Percentiles rank a stretch among this genome's conserved stretches.
Conservation (phyloP, 2,888 invertebrate genomes). For the Diadegma fenestrale region DNA sequence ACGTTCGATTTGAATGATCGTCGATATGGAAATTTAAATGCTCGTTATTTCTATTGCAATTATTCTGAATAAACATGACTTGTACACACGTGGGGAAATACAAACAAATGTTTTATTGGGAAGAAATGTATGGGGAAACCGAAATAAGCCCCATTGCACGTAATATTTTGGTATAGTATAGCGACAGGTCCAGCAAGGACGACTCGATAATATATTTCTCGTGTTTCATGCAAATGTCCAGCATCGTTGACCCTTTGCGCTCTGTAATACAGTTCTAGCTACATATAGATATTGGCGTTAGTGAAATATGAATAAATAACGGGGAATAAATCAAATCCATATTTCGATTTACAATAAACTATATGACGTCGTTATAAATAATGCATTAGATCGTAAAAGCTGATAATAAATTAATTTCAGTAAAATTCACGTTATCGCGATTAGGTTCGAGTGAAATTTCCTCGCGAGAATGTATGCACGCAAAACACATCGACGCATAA, state of each 20-base stretch:
- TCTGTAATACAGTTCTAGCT: conserved; percentile 39
- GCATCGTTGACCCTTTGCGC: conserved; percentile 44
- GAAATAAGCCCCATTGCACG: conserved; percentile 10
- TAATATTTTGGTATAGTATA: conserved; percentile 9
- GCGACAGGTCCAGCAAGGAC: conserved; percentile 10
- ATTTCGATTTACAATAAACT: conserved; percentile 44
- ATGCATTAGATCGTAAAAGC: conserved; percentile 46
- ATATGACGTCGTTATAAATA: conserved; percentile 44
- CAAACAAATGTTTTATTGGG: background rate
- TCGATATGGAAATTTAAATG: background rate
- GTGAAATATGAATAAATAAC: conserved; percentile 53
- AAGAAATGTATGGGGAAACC: background rate
- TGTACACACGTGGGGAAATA: background rate
- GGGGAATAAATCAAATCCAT: conserved; percentile 46
- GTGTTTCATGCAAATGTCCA: conserved; percentile 52
- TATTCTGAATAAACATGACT: background rate
- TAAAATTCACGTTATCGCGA: conserved; percentile 49
- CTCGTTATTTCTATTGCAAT: background rate
- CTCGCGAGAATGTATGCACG: background rate
- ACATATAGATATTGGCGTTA: conserved; percentile 14
- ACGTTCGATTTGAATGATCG: background rate
- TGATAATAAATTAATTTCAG: conserved; percentile 57
- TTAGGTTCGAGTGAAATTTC: conserved; percentile 26
- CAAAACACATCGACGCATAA: background rate
- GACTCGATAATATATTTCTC: conserved; percentile 52